Conservation (phyloP, 2,797 vertebrate genomes). For the Liparis tanakae region DNA sequence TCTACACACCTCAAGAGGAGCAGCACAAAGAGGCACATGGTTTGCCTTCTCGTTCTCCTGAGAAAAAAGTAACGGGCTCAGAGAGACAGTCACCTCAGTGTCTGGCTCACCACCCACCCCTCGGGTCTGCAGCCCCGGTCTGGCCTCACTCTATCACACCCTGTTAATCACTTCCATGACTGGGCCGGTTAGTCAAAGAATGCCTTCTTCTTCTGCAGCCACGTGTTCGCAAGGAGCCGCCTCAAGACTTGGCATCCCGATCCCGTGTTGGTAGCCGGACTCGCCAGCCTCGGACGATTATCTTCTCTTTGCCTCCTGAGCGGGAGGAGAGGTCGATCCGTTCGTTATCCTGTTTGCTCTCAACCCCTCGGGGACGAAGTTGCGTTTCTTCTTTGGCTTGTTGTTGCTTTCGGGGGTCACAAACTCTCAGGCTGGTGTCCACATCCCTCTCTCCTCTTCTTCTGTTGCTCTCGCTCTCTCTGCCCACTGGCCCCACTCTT, state of each 20-base stretch:
- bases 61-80: constrained; percentile 54
- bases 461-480: constrained; percentile 53
- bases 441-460: constrained; percentile 47
- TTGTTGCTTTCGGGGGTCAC: constrained; percentile 20
- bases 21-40: constrained; percentile 66
- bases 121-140: constrained; percentile 53
- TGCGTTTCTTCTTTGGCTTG: constrained; percentile 18
- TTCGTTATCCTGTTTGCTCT: constrained; percentile 20
- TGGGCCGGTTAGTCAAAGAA: constrained; percentile 73
- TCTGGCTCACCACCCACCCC: constrained; percentile 48
- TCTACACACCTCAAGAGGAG: constrained; percentile 43
- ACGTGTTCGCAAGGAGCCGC: constrained; percentile 61
- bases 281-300: constrained; percentile 33
- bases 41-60: constrained; percentile 65
- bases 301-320: constrained; percentile 35
- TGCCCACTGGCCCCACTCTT: constrained; percentile 69
- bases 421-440: constrained; percentile 36
- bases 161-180: constrained; percentile 75
- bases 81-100: constrained; percentile 56
- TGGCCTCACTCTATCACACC: constrained; percentile 74
- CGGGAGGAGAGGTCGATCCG: constrained; percentile 20
- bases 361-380: constrained; percentile 13
- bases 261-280: constrained; percentile 32
- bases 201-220: constrained; percentile 67
- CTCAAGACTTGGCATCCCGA: constrained; percentile 32